Conservation (phyloP, 2,113 vertebrate species). For the Taxidea taxus region DNA sequence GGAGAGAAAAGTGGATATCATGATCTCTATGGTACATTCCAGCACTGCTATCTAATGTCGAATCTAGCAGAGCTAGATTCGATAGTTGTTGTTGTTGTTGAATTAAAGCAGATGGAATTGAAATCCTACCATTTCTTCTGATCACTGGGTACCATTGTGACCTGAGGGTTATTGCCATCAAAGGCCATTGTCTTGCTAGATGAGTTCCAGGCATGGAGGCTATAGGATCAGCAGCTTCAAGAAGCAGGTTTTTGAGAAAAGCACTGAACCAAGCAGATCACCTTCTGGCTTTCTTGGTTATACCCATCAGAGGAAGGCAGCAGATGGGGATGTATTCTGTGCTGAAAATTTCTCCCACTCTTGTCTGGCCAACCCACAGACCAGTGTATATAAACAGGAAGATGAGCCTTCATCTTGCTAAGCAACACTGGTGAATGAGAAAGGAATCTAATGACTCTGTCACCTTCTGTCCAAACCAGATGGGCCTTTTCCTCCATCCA, state of each 20-base stretch:
- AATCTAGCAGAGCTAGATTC: too few relatives aligned
- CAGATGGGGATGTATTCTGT: neutral
- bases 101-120: neutral
- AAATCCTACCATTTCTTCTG: neutral
- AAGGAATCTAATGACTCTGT: neutral
- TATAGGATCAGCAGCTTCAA: neutral
- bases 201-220: neutral
- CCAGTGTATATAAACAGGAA: conserved; percentile 58
- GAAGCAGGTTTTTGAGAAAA: neutral
- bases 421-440: neutral
- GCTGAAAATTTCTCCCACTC: conserved; percentile 16
- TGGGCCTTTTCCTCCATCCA: neutral
- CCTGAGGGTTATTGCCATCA: neutral
- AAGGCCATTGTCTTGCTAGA: neutral
- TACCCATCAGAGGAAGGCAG: neutral
- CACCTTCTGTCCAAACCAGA: conserved; percentile 35
- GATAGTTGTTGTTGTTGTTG: too few relatives aligned
- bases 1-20: neutral
- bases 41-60: neutral
- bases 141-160: neutral
- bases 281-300: neutral
- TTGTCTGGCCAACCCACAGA: conserved; percentile 12
- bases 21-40: neutral
- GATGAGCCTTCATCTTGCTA: neutral
- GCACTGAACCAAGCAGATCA: neutral